These are phyloP conservation scores for Boleophthalmus pectinirostris DNA, from an alignment of 2,113 vertebrate genomes.

Conservation along the genomic window DNA sequence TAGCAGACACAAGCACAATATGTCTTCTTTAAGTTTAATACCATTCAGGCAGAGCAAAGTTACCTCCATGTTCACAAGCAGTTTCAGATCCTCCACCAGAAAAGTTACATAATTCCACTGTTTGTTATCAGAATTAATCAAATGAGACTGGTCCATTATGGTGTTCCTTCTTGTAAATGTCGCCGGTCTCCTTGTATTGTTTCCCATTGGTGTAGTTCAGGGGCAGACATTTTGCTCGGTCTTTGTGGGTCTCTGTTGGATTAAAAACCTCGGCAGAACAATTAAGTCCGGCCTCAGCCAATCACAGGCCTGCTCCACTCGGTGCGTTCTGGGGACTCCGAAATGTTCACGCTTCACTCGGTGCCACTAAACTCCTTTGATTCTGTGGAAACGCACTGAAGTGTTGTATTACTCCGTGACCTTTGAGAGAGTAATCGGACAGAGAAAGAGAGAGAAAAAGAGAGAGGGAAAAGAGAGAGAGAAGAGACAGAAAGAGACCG, in stretches of 20 bases:
- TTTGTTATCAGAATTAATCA: too few relatives aligned
- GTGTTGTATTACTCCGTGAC: constrained; percentile 3
- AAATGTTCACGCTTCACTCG: neutral
- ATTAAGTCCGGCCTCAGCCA: neutral
- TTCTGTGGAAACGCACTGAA: neutral
- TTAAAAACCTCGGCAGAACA: neutral
- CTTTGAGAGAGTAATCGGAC: constrained; percentile 3
- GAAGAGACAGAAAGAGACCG: too few relatives aligned
- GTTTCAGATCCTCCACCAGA: too few relatives aligned
- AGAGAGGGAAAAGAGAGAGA: neutral
- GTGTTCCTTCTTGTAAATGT: too few relatives aligned
- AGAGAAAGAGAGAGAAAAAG: neutral
- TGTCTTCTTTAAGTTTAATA: too few relatives aligned
- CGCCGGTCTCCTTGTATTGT: neutral
- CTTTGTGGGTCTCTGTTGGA: neutral
- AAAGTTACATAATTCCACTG: too few relatives aligned
- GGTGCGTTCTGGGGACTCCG: neutral
- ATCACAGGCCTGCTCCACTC: neutral
- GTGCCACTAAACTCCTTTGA: neutral
- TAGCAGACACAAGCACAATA: too few relatives aligned
- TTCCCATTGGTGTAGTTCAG: neutral
- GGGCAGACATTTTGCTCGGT: neutral
- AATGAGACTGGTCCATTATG: too few relatives aligned
- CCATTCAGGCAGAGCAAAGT: too few relatives aligned
- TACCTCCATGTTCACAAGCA: too few relatives aligned